Base-by-base conservation (phyloP, 1,140 invertebrate genomes). In the Drosophila orosa region DNA sequence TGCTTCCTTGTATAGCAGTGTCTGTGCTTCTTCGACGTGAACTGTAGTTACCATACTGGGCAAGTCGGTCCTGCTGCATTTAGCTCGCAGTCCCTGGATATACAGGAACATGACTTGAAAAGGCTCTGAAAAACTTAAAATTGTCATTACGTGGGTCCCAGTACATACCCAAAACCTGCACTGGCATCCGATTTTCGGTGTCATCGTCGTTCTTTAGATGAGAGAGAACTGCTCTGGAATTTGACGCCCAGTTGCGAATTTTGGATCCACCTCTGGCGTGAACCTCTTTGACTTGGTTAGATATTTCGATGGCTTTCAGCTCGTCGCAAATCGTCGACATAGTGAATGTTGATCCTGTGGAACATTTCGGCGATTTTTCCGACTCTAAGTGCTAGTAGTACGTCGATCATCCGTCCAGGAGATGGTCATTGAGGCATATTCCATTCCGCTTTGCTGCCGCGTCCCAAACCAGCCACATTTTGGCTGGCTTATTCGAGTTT, bases 401-500 rank as follows among this genome's bases (percentile, higher is more conserved):
- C 37, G 4, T 37, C 15, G 25, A 57, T 40, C 10, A 40, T 40
- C 35, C 22, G 24, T 17, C 27, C 24, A 57, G n/a, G 35, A 57
- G 10, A 24, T 27, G 5, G n/a, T 37, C 37, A n/a, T 27, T 40
- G 24, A 57, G 15, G 35, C 10, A 27, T 27, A 57, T 19, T 13
- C 24, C 55, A 27, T 40, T 40, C n/a, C 35, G 19, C 24, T 57
- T 57, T 25, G 55, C 55, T 17, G n/a, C 55, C 55, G 37, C 35
- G n/a, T 57, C 35, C 54, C 33, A 39, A n/a, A 39, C 22, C 12
- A 40, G 25, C 15, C 35, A 12, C 10, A 27, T 25, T 27, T 39
- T 56, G 5, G n/a, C 35, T 27, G 35, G 24, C 24, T 40, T 56
- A 13, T 56, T 56, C 10, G n/a, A 22, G 37, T 40, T 57, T 25